phyloP scores from a whole-genome alignment of 2,888 invertebrate genomes.

The Cordylochernes scorpioides region DNA sequence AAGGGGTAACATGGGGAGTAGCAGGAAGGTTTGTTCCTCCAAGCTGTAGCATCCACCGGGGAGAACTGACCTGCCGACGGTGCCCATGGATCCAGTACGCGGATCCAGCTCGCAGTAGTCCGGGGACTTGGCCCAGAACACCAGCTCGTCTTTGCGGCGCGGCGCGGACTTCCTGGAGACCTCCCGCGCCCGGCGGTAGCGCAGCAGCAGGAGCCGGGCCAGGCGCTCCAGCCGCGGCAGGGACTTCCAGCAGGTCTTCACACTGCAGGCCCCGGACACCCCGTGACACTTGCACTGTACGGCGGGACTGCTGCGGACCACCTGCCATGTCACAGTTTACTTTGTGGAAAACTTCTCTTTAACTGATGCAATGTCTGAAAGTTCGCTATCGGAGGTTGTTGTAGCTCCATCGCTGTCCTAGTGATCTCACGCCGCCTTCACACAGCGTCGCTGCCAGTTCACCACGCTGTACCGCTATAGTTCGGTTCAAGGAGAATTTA shows the following conservation, averaged over 20 bases:
- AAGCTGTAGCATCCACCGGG: slow-evolving; percentile 23
- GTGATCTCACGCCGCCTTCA: too few relatives aligned
- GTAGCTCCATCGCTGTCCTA: too few relatives aligned
- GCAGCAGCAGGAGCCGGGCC: slow-evolving; percentile 54
- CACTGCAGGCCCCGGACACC: slow-evolving; percentile 88
- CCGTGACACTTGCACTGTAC: slow-evolving; percentile 97
- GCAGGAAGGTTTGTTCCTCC: too few relatives aligned
- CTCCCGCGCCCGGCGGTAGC: slow-evolving; percentile 32
- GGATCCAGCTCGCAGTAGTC: slow-evolving; percentile 51
- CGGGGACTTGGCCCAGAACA: slow-evolving; percentile 50
- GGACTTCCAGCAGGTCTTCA: slow-evolving; percentile 96
- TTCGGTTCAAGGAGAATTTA: too few relatives aligned
- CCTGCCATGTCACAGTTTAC: too few relatives aligned
- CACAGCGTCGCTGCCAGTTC: too few relatives aligned
- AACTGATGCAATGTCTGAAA: too few relatives aligned
- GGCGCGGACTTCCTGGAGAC: slow-evolving; percentile 20
- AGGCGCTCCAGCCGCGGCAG: slow-evolving; percentile 67
- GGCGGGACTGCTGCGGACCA: slow-evolving; percentile 67
- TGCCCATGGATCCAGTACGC: slow-evolving; percentile 55
- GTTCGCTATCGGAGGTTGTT: too few relatives aligned
- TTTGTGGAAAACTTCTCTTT: not conserved
- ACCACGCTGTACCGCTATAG: too few relatives aligned
- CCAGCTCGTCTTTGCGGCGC: slow-evolving; percentile 25
- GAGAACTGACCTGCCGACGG: slow-evolving; percentile 36
- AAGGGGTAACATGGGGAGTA: too few relatives aligned